Evolutionary conservation across 2,113 vertebrate species (phyloP).

Genomic region (Gallinago media): DNA sequence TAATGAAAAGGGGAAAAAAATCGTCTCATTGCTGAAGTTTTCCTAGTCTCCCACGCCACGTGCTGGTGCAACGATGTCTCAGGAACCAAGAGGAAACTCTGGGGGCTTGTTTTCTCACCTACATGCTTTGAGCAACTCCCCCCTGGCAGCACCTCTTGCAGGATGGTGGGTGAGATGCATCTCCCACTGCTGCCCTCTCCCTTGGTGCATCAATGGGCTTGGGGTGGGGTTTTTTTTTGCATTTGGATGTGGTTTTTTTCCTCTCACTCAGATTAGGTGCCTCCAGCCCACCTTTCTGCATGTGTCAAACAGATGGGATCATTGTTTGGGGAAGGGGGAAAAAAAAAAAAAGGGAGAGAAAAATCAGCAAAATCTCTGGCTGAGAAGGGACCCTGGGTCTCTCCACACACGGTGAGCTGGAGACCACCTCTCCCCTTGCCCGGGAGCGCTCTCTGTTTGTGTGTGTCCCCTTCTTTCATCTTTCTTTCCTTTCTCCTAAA

Average conservation of each 20-base stretch:
- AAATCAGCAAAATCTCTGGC: not conserved
- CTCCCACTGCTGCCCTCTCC: not conserved
- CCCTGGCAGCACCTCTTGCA: constrained; percentile 15
- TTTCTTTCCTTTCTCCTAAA: not conserved
- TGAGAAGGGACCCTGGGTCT: not conserved
- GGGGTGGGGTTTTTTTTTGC: rapidly evolving
- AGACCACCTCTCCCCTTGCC: not conserved
- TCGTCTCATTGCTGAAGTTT: constrained; percentile 51
- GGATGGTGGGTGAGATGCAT: constrained; percentile 4
- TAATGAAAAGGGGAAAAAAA: constrained; percentile 72
- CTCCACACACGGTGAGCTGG: not conserved
- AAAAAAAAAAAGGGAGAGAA: not conserved
- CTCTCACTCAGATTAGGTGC: not conserved
- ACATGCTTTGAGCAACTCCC: not conserved
- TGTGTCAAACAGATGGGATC: constrained; percentile 64
- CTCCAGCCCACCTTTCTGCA: constrained; percentile 65
- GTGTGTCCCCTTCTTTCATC: not conserved
- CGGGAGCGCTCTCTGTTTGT: not conserved
- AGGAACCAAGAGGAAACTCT: constrained; percentile 41
- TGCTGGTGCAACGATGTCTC: not conserved
- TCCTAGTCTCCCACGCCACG: not conserved
- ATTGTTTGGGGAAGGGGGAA: not conserved
- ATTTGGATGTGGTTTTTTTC: not conserved
- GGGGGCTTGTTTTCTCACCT: not conserved
- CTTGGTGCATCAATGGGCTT: not conserved